Base-by-base conservation (phyloP, 2,888 invertebrate genomes). In the Tenthredo notha region DNA sequence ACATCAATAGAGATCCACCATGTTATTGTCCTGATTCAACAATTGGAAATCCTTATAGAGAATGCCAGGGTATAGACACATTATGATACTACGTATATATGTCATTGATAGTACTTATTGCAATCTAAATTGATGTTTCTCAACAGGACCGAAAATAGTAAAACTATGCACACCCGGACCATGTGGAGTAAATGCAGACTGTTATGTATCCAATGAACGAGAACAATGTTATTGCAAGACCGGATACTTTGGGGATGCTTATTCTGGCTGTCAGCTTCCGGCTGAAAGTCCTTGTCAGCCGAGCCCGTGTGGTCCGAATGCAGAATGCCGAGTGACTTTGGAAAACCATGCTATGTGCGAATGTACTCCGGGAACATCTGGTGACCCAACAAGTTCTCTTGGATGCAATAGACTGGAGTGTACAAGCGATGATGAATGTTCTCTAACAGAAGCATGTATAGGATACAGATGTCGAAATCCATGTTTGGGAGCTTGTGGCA, bases 11-110 rank as follows among this genome's bases (percentile, higher is more conserved):
- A 89, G 95, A 95, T 87, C 98, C 98, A 29, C 96, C 97, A 18
- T 98, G 98, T 93, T 97, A 96, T 92, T 98, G 98, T 92, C 97
- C 98, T n/a, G 96, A 96, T 87, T 96, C 96, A 87, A 96, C 96
- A 15, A 94, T 96, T 86, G 98, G 98, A 88, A 98, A 98, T 94
- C 97, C 98, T 18, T 98, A 97, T 91, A 96, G 96, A 90, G 95
- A 95, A 87, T 98, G 98, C 90, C 94, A 95, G 84, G 95, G 94
- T 94, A 91, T 87, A 87, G 85, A 61, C 18, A 18, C 37, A 43
- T 21, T 6, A 10, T 40, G 7, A 43, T 7, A n/a, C 40, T n/a
- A 74, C n/a, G 21, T 58, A 58, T 58, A 21, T 58, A 54, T 6
- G n/a, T 3, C 37, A 37, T 37, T n/a, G 58, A 50, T 21, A 37